Percentiles rank a stretch among this genome's conserved stretches.
These are phyloP conservation scores for Microplitis demolitor DNA, from an alignment of 1,140 invertebrate species.

Conservation along the genomic window DNA sequence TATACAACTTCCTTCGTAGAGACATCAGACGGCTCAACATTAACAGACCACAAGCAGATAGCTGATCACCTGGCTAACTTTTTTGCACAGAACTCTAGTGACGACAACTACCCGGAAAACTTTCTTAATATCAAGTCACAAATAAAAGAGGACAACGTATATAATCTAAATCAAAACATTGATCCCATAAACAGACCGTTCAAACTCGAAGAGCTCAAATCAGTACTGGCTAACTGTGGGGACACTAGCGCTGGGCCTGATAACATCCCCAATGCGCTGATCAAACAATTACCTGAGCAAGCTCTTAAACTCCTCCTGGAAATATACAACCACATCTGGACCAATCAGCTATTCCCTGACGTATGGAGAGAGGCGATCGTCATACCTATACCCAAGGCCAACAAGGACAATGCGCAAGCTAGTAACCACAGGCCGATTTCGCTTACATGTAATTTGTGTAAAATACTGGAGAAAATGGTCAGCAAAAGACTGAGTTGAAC, in stretches of 20 bases:
- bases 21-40: too few species aligned
- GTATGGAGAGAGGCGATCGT: conserved; percentile 46
- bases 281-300: conserved; percentile 37
- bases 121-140: neutral
- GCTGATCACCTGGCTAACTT: conserved; percentile 33
- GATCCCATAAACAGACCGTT: neutral
- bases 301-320: conserved; percentile 26
- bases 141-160: neutral
- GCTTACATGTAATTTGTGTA: neutral
- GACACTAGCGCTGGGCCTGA: conserved; percentile 30
- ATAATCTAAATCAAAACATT: neutral
- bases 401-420: conserved; percentile 35
- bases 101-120: conserved; percentile 26
- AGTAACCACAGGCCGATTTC: conserved; percentile 2
- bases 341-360: conserved; percentile 32
- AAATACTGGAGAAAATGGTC: conserved; percentile 17
- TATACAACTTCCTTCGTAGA: too few species aligned
- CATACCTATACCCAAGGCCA: conserved; percentile 46
- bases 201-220: conserved; percentile 2
- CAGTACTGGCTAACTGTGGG: neutral
- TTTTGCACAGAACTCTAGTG: conserved; percentile 37
- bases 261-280: conserved; percentile 30
- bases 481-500: neutral
- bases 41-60: conserved; percentile 28
- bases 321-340: conserved; percentile 40